phyloP scores from a whole-genome alignment of 2,113 vertebrate genomes.

The Antennarius striatus region DNA sequence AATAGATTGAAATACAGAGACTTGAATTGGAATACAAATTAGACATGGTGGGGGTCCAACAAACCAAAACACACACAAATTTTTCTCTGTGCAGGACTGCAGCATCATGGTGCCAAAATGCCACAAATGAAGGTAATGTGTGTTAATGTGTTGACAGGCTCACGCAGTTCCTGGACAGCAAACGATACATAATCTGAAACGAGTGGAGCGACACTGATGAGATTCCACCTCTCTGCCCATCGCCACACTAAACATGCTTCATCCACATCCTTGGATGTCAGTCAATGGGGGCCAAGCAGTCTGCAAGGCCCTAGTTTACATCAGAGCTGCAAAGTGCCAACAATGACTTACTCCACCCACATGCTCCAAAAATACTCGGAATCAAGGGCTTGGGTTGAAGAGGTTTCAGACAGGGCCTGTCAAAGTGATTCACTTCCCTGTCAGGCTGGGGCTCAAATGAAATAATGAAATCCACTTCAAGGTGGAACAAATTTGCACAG shows the following conservation, averaged over 20 bases:
- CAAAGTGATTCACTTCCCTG: slow-evolving; percentile 84
- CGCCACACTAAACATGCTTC: slow-evolving; percentile 61
- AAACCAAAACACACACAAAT: slow-evolving; percentile 17
- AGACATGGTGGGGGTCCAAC: background rate
- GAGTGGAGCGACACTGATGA: slow-evolving; percentile 70
- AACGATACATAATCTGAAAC: slow-evolving; percentile 67
- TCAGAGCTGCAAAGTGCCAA: slow-evolving; percentile 65
- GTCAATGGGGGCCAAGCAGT: slow-evolving; percentile 72
- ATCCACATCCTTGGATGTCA: slow-evolving; percentile 66
- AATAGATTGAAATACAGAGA: slow-evolving; percentile 1
- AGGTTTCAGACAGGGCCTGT: slow-evolving; percentile 79
- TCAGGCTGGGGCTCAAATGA: slow-evolving; percentile 78
- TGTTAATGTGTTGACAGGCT: slow-evolving; percentile 61
- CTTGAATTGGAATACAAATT: slow-evolving; percentile 3
- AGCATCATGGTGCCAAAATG: slow-evolving; percentile 31
- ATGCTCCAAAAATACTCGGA: slow-evolving; percentile 79
- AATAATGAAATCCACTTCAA: slow-evolving; percentile 84
- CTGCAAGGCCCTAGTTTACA: slow-evolving; percentile 67
- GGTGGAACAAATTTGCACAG: slow-evolving; percentile 81
- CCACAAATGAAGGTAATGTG: slow-evolving; percentile 47
- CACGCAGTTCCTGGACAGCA: slow-evolving; percentile 52
- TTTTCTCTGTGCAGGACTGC: slow-evolving; percentile 11
- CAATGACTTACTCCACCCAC: slow-evolving; percentile 73
- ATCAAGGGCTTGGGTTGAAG: slow-evolving; percentile 77
- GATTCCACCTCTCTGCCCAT: slow-evolving; percentile 63